Evolutionary conservation across 2,113 vertebrate genomes (phyloP), one percentile per base, ranked within the genome.

Genomic region (Microcebus tavaratra): DNA sequence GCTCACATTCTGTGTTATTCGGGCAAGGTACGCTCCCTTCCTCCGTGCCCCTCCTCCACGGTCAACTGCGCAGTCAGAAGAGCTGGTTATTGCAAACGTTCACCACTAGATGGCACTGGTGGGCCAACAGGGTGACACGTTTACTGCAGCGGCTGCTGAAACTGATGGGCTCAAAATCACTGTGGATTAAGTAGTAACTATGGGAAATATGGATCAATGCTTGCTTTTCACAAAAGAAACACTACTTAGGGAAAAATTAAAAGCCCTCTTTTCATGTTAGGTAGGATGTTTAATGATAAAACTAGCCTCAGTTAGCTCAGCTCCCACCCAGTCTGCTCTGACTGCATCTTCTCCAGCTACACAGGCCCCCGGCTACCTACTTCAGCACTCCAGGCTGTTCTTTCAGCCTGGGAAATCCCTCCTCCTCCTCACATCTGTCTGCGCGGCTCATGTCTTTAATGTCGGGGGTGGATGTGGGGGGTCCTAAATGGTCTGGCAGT

Each of bases 81-180:
- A 55, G 31, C 63, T n/a, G 39, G 70, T 92, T 72, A 81, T 88
- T 95, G 23, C 72, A 57, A 23, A n/a, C 0, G 0, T 11, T 31
- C 1, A 81, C 93, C 97, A 97, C 96, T 72, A 96, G 97, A 98
- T 96, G 96, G 95, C 97, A 92, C 0, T 21, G 18, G 45, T 88
- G 92, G 27, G 88, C 80, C 61, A 96, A 61, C 0, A 96, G 95
- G 97, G 95, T 23, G 94, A 96, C 68, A n/a, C 31, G 17, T 59
- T 94, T 53, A 36, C 53, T 5, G 10, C 10, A 25, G 11, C 1
- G 8, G 67, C 23, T 4, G 13, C 25, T 50, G 55, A 91, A 79
- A 86, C 23, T 45, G 11, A 34, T 8, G 48, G 17, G 15, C 82
- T 92, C 85, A 94, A 95, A 90, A 93, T 85, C 20, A 42, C 83